phyloP scores from a whole-genome alignment of 2,113 vertebrate genomes.

The Ia io region DNA sequence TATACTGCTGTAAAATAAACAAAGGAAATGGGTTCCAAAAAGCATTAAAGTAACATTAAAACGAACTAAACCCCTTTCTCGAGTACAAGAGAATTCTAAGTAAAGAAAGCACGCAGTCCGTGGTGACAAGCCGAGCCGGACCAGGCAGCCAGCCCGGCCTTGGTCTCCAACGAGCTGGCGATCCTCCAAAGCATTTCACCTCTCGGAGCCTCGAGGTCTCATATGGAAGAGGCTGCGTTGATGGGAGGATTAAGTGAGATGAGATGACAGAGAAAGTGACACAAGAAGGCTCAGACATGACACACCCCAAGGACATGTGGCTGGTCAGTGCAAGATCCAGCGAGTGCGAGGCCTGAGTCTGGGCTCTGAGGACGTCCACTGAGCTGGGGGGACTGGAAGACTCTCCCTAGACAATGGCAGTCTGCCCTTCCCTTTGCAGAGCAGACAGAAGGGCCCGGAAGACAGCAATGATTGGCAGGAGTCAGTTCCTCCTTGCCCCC shows the following conservation, averaged over 20 bases:
- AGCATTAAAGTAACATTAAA: neutral
- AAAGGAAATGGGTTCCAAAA: constrained; percentile 43
- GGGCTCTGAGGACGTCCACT: neutral
- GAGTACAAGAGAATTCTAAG: neutral
- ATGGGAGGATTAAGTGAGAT: neutral
- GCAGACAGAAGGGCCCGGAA: neutral
- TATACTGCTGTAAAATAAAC: constrained; percentile 59
- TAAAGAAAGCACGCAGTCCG: neutral
- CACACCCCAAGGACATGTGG: accelerated
- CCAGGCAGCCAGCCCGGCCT: neutral
- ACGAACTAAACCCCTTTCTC: neutral
- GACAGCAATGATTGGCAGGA: accelerated
- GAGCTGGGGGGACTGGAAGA: neutral
- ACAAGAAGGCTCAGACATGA: neutral
- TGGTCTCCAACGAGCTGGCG: neutral
- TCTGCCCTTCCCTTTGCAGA: neutral
- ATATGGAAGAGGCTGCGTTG: accelerated
- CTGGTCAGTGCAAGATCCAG: neutral
- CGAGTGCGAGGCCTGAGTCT: accelerated
- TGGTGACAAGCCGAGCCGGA: accelerated
- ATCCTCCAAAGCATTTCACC: neutral
- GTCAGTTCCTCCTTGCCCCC: neutral
- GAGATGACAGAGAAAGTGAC: neutral
- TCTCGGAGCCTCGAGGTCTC: neutral
- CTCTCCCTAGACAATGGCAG: neutral